Conservation (phyloP, 2,113 vertebrate genomes). For the Stigmatopora argus region DNA sequence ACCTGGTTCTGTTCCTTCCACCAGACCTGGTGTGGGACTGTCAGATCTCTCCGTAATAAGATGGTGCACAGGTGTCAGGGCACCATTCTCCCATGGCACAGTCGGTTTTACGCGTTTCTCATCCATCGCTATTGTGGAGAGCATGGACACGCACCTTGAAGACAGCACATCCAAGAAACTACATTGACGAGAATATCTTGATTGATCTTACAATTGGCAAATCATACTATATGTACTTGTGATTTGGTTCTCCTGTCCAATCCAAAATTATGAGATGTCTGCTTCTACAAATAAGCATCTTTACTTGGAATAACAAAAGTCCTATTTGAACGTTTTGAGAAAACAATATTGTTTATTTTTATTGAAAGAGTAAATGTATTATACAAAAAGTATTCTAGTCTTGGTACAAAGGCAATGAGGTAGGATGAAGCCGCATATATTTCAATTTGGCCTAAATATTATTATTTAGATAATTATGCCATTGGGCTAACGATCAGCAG, state of each 20-base stretch:
- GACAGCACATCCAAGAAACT: not conserved
- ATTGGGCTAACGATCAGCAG: not conserved
- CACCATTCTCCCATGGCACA: slow-evolving; percentile 72
- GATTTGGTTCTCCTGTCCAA: not conserved
- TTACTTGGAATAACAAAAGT: no score
- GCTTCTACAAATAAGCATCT: not conserved
- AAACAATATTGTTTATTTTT: no score
- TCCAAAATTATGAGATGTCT: not conserved
- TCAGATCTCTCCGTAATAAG: slow-evolving; percentile 77
- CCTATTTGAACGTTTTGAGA: no score
- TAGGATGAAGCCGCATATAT: no score
- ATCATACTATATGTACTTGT: not conserved
- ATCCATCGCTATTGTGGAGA: slow-evolving; percentile 71
- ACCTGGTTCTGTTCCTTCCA: slow-evolving; percentile 93
- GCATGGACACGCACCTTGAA: slow-evolving; percentile 30
- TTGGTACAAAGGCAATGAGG: no score
- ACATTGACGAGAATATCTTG: no score
- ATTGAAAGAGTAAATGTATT: no score
- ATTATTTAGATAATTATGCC: no score
- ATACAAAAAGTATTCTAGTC: no score
- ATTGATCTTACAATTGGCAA: not conserved
- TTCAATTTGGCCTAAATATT: no score
- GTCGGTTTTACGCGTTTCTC: slow-evolving; percentile 73
- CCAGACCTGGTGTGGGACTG: slow-evolving; percentile 87
- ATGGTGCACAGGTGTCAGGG: slow-evolving; percentile 69